Evolutionary conservation across 2,113 vertebrate genomes (phyloP).

Genomic region (Thymallus thymallus): DNA sequence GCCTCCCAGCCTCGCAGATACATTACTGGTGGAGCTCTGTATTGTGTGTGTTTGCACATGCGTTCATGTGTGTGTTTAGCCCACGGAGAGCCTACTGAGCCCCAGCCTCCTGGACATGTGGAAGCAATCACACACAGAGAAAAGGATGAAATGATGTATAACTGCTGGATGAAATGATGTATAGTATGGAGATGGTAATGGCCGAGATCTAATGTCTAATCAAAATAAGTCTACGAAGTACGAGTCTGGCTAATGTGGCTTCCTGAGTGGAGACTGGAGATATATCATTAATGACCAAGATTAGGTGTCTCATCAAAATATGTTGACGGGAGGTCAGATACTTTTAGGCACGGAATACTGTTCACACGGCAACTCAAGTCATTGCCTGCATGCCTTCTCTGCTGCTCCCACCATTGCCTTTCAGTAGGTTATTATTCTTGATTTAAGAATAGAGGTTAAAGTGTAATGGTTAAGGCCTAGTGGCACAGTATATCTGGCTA

Average conservation of each 20-base stretch:
- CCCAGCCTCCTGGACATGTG: slow-evolving; percentile 42
- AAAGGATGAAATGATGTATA: slow-evolving; percentile 52
- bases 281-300: slow-evolving; percentile 22
- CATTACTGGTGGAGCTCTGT: slow-evolving; percentile 22
- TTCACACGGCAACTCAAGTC: slow-evolving; percentile 27
- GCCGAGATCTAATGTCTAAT: slow-evolving; percentile 50
- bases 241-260: slow-evolving; percentile 16
- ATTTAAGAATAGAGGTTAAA: neutral
- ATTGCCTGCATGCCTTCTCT: neutral
- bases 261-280: slow-evolving; percentile 8
- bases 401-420: neutral
- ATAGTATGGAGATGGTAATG: slow-evolving; percentile 51
- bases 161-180: slow-evolving; percentile 50
- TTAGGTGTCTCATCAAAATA: slow-evolving; percentile 40
- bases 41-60: slow-evolving; percentile 17
- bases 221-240: slow-evolving; percentile 36
- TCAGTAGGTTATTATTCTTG: neutral
- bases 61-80: neutral
- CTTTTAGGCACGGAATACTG: slow-evolving; percentile 33
- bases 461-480: neutral
- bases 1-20: slow-evolving; percentile 30
- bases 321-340: slow-evolving; percentile 25
- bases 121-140: slow-evolving; percentile 49
- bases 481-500: too few species aligned
- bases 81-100: neutral